Evolutionary conservation across 2,113 vertebrate genomes (phyloP), one percentile per base, ranked within the genome.

Genomic region (Chlorodrepanis virens): DNA sequence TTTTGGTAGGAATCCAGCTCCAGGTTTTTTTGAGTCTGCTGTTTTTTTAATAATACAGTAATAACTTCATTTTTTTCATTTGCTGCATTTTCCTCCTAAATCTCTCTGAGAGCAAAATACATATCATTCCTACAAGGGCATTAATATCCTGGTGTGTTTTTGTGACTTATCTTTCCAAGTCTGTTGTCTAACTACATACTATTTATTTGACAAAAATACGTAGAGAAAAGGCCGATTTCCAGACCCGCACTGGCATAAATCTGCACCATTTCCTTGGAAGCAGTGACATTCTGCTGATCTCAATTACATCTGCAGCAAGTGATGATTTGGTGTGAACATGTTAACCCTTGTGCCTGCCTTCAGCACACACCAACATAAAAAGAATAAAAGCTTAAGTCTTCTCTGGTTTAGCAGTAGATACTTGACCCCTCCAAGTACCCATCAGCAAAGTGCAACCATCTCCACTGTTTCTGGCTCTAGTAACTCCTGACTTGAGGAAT

Each of bases 311-410:
- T 37, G 9, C 21, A 68, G 57, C 77, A 89, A 18, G 27, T 53
- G 81, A 78, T 33, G 17, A 29, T 74, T 37, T 67, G 29, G 11
- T 44, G 47, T 78, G 33, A 61, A 44, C 0, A 0, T 2, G 6
- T 82, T 60, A 75, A 76, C 13, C 20, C 27, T 42, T 59, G 33
- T 44, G 59, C 12, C 24, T 75, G 39, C 27, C 33, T 87, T 57
- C 47, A 59, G 47, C 52, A 71, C 3, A 13, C 3, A 13, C 10
- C 11, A 25, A 16, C 12, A 14, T 5, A 22, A 39, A 77, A 67
- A 54, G 6, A 35, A 47, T 33, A 64, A 35, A 42, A 61, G 11
- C 14, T 29, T 3, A 72, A 69, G 2, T 27, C 10, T 67, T 29
- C 27, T 70, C 57, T 16, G 15, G 20, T 69, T 80, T 42, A 45